A percentile compares a stretch with the other conserved stretches of the same genome.
Evolutionary conservation across 2,113 vertebrate genomes (phyloP).

Genomic region (Rhodinocichla rosea): DNA sequence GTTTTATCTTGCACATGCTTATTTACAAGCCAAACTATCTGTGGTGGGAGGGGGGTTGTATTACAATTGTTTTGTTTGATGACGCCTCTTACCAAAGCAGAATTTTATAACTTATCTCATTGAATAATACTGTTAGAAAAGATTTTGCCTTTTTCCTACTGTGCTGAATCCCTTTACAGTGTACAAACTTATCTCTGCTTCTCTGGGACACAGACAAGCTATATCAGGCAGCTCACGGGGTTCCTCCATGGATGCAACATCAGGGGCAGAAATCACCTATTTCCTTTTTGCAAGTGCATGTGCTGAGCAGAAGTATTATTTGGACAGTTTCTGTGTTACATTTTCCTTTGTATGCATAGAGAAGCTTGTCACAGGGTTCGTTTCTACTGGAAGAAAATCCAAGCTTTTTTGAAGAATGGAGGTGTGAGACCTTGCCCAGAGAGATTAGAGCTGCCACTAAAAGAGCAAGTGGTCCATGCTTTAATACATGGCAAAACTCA

Average conservation of each 20-base stretch:
- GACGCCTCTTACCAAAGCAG: not conserved
- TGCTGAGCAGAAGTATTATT: not conserved
- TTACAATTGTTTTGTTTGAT: not conserved
- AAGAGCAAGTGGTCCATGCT: not conserved
- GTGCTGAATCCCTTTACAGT: not conserved
- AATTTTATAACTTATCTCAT: not conserved
- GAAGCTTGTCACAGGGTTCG: not conserved
- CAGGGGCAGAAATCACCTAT: not conserved
- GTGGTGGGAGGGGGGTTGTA: fast-evolving
- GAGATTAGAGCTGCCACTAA: not conserved
- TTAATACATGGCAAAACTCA: not conserved
- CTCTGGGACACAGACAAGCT: not conserved
- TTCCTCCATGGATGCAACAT: not conserved
- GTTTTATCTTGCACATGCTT: not conserved
- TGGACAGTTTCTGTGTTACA: not conserved
- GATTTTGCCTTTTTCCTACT: not conserved
- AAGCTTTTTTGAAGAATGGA: not conserved
- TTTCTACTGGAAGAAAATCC: not conserved
- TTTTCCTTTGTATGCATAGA: not conserved
- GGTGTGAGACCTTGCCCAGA: not conserved
- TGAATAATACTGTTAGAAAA: not conserved
- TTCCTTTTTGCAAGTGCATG: not conserved
- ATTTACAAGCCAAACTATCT: not conserved
- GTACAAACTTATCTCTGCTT: not conserved
- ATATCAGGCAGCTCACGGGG: not conserved